Conservation (phyloP, 2,888 invertebrate genomes). For the Drosophila quinaria region DNA sequence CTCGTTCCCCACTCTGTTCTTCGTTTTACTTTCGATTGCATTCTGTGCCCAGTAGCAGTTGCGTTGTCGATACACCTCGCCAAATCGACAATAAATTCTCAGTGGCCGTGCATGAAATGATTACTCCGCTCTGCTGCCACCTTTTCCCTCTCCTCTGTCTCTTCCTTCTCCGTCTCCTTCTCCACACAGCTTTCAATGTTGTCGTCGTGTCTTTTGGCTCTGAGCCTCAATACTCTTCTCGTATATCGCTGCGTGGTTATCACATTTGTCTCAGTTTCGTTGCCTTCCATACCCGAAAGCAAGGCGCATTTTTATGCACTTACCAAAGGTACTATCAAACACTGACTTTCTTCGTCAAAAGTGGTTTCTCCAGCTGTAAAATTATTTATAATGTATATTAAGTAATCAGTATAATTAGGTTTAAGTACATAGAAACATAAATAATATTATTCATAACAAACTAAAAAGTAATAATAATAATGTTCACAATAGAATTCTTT, state of each 20-base stretch:
- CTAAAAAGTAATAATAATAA: too few relatives aligned
- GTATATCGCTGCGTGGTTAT: conserved; percentile 82
- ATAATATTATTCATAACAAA: too few relatives aligned
- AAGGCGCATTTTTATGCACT: conserved; percentile 17
- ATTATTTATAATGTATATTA: too few relatives aligned
- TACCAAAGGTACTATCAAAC: conserved; percentile 2
- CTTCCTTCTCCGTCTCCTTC: neutral
- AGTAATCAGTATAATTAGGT: too few relatives aligned
- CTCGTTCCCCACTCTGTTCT: neutral
- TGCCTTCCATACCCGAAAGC: conserved; percentile 39
- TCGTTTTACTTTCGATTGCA: conserved; percentile 24
- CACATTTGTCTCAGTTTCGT: conserved; percentile 81
- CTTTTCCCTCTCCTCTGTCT: neutral
- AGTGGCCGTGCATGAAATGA: conserved; percentile 72
- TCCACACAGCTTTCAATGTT: conserved; percentile 11
- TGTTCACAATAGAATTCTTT: too few relatives aligned
- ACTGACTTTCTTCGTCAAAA: neutral
- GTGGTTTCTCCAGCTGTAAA: too few relatives aligned
- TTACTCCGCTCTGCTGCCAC: conserved; percentile 16
- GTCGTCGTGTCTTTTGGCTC: conserved; percentile 67
- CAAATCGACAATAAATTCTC: conserved; percentile 85
- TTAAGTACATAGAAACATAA: too few relatives aligned
- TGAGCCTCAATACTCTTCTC: conserved; percentile 51
- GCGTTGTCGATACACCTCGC: conserved; percentile 85
- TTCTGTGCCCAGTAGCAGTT: conserved; percentile 86